Evolutionary conservation across 2,888 invertebrate species (phyloP), one percentile per base, ranked within the genome.

Genomic region (Eupithecia tripunctaria): DNA sequence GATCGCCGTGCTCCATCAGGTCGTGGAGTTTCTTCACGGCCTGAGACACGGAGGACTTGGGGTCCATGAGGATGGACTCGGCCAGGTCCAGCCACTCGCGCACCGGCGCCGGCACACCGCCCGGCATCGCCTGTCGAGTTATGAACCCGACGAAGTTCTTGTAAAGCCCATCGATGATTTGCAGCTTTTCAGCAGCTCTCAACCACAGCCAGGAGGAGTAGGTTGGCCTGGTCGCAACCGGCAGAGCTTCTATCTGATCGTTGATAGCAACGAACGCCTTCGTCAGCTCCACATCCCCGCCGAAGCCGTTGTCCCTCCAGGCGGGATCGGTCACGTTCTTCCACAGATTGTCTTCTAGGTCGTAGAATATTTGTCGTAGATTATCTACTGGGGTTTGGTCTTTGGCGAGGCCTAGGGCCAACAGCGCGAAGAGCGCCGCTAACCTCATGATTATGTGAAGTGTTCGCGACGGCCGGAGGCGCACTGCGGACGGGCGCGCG

Each of bases 121-220:
- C 90, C 27, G 92, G 91, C 51, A 79, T 76, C 8, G 91, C 85
- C 80, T 94, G 94, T 64, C 93, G 89, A 60, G 79, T 81, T 75
- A 96, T 95, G 86, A 96, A 96, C 79, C 95, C 93, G 72, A 96
- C 89, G 85, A 96, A 97, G 64, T 95, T 95, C 76, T 95, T 95
- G 86, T 97, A 97, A 69, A 97, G 87, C 0, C 95, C 95, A 76
- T 96, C 95, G 41, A 97, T 93, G 25, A 95, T 89, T 64, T 95
- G 91, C 81, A 97, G 85, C 84, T 96, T 96, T 43, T 95, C 93
- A 73, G 95, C 93, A 1, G 96, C 92, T 70, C 95, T 92, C 47
- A 92, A 94, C 96, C 97, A 97, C 75, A 96, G 89, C 95, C 96
- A 97, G 8, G 95, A 85, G 36, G 85, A 80, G 36, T 91, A 74